Conservation (phyloP, 2,113 vertebrate species). For the Lagopus leucura region DNA sequence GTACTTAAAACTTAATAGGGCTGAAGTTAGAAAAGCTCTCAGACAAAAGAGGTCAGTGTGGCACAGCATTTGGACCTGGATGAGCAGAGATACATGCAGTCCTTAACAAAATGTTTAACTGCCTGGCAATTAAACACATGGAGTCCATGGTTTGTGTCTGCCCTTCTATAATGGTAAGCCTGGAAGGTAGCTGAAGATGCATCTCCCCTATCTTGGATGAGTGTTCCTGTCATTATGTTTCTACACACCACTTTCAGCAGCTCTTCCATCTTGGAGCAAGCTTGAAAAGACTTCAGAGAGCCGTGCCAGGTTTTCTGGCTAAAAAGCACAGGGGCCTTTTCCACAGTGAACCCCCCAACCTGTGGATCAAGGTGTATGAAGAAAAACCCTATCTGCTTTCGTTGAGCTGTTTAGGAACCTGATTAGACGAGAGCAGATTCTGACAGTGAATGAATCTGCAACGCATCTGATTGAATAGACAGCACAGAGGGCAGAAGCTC, state of each 20-base stretch:
- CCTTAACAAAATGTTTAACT: background rate
- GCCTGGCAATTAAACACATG: background rate
- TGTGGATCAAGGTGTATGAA: background rate
- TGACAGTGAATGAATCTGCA: background rate
- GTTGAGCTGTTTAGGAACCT: background rate
- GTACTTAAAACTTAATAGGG: background rate
- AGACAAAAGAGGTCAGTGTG: background rate
- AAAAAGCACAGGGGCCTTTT: background rate
- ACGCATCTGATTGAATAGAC: background rate
- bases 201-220: background rate
- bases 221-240: background rate
- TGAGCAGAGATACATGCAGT: background rate
- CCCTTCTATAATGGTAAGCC: background rate
- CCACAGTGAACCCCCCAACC: background rate
- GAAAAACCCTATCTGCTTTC: background rate
- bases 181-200: background rate
- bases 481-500: background rate
- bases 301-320: background rate
- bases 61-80: background rate
- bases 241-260: background rate
- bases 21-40: background rate
- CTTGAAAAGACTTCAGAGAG: background rate
- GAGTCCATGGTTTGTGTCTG: background rate
- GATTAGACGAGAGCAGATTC: background rate
- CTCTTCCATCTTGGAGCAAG: background rate